phyloP scores from a whole-genome alignment of 2,888 invertebrate species.

The Drosophila planitibia region DNA sequence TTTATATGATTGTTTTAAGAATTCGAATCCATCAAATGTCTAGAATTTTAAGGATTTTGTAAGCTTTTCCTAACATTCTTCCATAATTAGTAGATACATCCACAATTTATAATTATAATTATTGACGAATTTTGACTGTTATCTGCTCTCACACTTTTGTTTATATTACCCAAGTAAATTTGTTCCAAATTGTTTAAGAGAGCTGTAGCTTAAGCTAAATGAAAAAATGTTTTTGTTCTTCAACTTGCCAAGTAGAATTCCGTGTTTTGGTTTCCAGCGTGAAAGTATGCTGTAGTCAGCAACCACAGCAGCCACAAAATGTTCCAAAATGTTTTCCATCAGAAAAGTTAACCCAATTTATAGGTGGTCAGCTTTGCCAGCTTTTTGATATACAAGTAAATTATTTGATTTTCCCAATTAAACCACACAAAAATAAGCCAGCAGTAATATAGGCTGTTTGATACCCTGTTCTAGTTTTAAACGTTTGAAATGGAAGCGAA shows the following conservation, averaged over 20 bases:
- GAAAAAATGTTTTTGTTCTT: slow-evolving; percentile 9
- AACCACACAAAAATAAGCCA: neutral
- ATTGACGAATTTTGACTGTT: neutral
- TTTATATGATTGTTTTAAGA: neutral
- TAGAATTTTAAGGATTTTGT: neutral
- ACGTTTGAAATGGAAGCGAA: neutral
- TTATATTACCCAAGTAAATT: neutral
- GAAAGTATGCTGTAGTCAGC: neutral
- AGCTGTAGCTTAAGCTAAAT: neutral
- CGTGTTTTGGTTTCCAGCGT: neutral
- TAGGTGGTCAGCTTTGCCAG: neutral
- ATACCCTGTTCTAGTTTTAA: neutral
- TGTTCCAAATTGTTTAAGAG: neutral
- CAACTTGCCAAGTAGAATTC: neutral
- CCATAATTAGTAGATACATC: neutral
- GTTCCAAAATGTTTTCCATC: slow-evolving; percentile 6
- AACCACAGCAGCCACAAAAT: slow-evolving; percentile 20
- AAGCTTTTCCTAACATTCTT: neutral
- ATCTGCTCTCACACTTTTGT: neutral
- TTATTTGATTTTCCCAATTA: slow-evolving; percentile 4
- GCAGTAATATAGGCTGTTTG: neutral
- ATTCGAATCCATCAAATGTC: neutral
- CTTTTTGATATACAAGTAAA: slow-evolving; percentile 7
- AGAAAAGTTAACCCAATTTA: neutral
- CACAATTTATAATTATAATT: neutral